These are phyloP conservation scores for Xyrauchen texanus DNA, from an alignment of 2,113 vertebrate genomes.

Conservation along the genomic window DNA sequence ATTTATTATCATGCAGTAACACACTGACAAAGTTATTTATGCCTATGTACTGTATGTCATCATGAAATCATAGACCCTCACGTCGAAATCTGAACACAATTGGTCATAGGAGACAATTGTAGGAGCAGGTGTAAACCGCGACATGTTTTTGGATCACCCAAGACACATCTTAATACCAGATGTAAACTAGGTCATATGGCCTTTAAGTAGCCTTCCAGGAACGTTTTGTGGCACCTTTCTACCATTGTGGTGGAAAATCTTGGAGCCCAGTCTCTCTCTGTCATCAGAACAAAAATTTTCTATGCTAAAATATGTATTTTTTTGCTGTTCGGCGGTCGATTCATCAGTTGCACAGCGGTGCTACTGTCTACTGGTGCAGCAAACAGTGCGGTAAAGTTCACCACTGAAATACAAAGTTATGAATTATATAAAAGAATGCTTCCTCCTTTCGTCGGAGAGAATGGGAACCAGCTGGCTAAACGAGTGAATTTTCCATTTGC, in stretches of 20 bases:
- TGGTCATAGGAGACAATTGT: too few relatives aligned
- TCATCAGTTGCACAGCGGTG: background rate
- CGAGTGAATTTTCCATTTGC: conserved; percentile 65
- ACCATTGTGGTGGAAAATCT: too few relatives aligned
- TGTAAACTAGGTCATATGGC: too few relatives aligned
- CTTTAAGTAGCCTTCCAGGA: too few relatives aligned
- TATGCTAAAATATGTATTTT: background rate
- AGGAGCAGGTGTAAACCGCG: background rate
- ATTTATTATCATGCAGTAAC: too few relatives aligned
- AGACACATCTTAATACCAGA: too few relatives aligned
- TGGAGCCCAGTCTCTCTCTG: background rate
- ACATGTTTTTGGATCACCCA: too few relatives aligned
- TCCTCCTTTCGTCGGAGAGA: conserved; percentile 52
- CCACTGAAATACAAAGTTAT: background rate
- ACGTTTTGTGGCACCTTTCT: too few relatives aligned
- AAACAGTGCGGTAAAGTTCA: background rate
- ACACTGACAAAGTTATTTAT: too few relatives aligned
- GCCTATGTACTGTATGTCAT: too few relatives aligned
- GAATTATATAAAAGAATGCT: conserved; percentile 36
- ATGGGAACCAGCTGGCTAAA: conserved; percentile 67
- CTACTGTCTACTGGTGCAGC: background rate
- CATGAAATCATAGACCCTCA: too few relatives aligned
- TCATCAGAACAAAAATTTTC: background rate
- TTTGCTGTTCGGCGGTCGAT: background rate
- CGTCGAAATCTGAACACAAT: too few relatives aligned